Evolutionary conservation across 92 coral and sea anemone genomes (phyloP).

Genomic region (Paragorgia papillata): DNA sequence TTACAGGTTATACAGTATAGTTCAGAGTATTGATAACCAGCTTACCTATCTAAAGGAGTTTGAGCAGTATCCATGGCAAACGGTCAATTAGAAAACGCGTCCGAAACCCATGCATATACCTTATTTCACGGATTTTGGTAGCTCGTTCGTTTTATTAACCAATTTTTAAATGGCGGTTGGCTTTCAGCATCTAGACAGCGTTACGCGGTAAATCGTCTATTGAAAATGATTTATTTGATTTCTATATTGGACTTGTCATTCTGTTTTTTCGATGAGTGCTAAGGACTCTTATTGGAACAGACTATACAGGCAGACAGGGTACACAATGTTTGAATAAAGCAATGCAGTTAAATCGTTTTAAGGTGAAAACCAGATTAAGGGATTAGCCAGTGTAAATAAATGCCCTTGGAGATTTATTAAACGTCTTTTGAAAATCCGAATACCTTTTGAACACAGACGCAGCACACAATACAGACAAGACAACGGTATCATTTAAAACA

Average conservation of each 20-base stretch:
- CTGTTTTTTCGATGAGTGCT: background rate
- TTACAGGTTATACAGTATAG: background rate
- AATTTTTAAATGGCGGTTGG: background rate
- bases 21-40: background rate
- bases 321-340: background rate
- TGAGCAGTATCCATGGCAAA: background rate
- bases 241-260: background rate
- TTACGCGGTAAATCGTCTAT: background rate
- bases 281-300: background rate
- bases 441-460: slow-evolving; percentile 2
- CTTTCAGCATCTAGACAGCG: background rate
- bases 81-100: background rate
- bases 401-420: background rate
- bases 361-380: background rate
- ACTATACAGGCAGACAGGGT: background rate
- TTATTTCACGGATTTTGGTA: background rate
- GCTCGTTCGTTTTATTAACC: background rate
- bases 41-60: background rate
- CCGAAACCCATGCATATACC: too few relatives aligned
- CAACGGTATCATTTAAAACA: too few relatives aligned
- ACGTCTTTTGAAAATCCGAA: background rate
- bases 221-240: background rate
- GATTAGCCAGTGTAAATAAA: slow-evolving; percentile 21
- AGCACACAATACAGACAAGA: background rate
- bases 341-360: background rate